Conservation (phyloP, 2,797 vertebrate species). For the Phalloptychus januarius region DNA sequence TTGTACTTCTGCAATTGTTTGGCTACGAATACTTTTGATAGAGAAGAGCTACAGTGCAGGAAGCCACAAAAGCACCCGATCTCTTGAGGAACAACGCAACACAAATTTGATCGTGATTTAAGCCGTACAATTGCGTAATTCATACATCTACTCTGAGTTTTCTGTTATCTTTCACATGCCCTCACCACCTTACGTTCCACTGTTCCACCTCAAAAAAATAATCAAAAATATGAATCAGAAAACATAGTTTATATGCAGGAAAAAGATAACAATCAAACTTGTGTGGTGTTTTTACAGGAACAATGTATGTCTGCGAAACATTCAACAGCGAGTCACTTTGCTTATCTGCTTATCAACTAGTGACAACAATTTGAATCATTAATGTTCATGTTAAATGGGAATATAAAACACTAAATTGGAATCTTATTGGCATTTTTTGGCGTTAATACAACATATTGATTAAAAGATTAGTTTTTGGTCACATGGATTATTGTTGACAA, state of each 20-base stretch:
- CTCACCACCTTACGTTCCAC: not conserved
- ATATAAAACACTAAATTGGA: not conserved
- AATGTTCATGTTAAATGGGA: not conserved
- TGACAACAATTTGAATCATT: not conserved
- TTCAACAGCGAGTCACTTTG: not conserved
- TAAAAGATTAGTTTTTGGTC: not conserved
- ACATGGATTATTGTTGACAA: not conserved
- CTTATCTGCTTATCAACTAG: not conserved
- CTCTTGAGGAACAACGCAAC: conserved; percentile 80
- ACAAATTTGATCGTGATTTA: conserved; percentile 29
- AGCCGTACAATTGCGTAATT: conserved; percentile 35
- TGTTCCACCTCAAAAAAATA: conserved; percentile 56
- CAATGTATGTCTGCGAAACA: not conserved
- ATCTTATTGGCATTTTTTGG: not conserved
- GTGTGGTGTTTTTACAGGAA: not conserved
- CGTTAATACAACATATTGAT: not conserved
- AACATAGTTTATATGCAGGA: not conserved
- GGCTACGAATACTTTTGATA: not conserved
- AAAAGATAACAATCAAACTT: conserved; percentile 20
- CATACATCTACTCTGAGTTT: conserved; percentile 19
- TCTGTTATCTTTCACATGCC: not conserved
- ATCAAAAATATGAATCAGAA: not conserved
- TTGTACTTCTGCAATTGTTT: not conserved
- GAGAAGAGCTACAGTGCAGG: conserved; percentile 46
- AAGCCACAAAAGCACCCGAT: conserved; percentile 79